Percentiles rank a stretch among this genome's conserved stretches.
Evolutionary conservation across 2,797 vertebrate species (phyloP).

Genomic region (Eutrigla gurnardus): DNA sequence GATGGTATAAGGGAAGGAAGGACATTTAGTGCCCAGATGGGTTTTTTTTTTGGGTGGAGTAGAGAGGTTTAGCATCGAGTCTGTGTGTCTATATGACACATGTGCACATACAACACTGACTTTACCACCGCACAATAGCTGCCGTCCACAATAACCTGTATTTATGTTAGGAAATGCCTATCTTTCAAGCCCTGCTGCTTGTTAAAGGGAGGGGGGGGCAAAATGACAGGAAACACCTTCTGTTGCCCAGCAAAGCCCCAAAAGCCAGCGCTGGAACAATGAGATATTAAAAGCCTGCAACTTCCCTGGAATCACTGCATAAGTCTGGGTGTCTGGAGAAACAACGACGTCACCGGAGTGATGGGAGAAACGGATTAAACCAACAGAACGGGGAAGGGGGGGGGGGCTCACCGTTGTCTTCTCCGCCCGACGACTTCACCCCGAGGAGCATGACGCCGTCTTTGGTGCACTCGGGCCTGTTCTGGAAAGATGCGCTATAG

Average conservation of each 20-base stretch:
- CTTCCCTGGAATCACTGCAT: slow-evolving; percentile 71
- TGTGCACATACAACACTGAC: slow-evolving; percentile 57
- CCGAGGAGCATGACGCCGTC: slow-evolving; percentile 96
- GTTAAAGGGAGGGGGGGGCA: slow-evolving; percentile 64
- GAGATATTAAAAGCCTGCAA: slow-evolving; percentile 81
- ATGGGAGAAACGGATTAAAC: slow-evolving; percentile 37
- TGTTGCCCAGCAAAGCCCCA: slow-evolving; percentile 54
- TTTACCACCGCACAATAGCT: slow-evolving; percentile 78
- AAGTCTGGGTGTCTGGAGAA: slow-evolving; percentile 56
- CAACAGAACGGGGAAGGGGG: slow-evolving; percentile 45
- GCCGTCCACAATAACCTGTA: slow-evolving; percentile 76
- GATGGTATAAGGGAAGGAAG: slow-evolving; percentile 54
- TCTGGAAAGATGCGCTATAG: slow-evolving; percentile 83
- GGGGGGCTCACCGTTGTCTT: slow-evolving; percentile 88
- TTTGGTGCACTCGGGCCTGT: slow-evolving; percentile 89
- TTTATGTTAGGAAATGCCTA: slow-evolving; percentile 82
- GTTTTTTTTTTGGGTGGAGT: slow-evolving; percentile 8
- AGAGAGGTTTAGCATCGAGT: neutral
- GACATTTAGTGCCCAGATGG: slow-evolving; percentile 23
- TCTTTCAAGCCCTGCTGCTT: slow-evolving; percentile 78
- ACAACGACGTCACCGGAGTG: slow-evolving; percentile 16
- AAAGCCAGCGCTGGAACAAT: slow-evolving; percentile 72
- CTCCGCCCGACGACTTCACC: slow-evolving; percentile 88
- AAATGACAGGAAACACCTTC: slow-evolving; percentile 89
- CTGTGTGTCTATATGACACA: slow-evolving; percentile 22